These are phyloP conservation scores for Cherax destructor DNA, from an alignment of 1,140 invertebrate genomes.

Conservation along the genomic window DNA sequence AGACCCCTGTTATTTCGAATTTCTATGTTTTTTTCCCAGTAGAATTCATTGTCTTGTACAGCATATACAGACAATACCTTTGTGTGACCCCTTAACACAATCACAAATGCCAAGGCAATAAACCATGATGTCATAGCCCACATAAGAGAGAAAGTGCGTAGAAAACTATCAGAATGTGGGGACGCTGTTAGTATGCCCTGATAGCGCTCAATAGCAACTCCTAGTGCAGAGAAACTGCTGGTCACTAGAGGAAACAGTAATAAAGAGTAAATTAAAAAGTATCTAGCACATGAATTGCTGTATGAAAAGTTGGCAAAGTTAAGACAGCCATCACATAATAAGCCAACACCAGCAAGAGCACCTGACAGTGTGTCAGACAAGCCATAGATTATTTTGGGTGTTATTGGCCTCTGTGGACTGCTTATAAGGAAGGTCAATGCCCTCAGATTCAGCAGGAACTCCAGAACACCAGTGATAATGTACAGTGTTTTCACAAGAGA, in stretches of 20 bases:
- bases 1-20: constrained; percentile 23
- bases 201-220: constrained; percentile 20
- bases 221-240: constrained; percentile 37
- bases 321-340: constrained; percentile 54
- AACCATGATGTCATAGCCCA: constrained; percentile 45
- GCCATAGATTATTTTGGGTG: constrained; percentile 24
- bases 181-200: constrained; percentile 1
- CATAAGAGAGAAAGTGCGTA: not conserved
- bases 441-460: constrained; percentile 34
- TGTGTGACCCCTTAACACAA: constrained; percentile 25
- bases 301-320: constrained; percentile 9
- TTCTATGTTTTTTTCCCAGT: not conserved
- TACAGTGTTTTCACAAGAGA: constrained; percentile 23
- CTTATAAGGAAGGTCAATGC: constrained; percentile 15
- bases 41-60: not conserved
- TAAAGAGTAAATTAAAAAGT: constrained; percentile 32
- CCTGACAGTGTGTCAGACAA: constrained; percentile 30
- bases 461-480: constrained; percentile 38
- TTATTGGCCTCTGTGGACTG: not conserved
- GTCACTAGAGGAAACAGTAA: constrained; percentile 31
- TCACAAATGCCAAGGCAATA: constrained; percentile 24
- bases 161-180: not conserved
- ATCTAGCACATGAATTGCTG: constrained; percentile 36
- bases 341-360: constrained; percentile 15
- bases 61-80: not conserved